Evolutionary conservation across 2,888 invertebrate species (phyloP), one percentile per base, ranked within the genome.

Genomic region (Crepidodera aurea): DNA sequence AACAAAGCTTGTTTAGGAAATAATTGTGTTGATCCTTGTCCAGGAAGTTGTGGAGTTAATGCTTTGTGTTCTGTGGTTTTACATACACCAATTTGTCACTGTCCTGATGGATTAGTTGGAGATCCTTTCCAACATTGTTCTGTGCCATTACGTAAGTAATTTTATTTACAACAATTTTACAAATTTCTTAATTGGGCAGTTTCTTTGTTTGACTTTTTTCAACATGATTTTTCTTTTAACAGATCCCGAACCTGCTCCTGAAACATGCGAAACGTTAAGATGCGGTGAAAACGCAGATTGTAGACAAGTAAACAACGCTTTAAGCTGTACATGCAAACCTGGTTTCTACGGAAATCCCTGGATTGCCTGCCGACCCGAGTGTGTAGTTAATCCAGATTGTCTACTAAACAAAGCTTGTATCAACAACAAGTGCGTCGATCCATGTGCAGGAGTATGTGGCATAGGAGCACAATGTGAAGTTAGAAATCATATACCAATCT

Each of bases 1-100:
- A 87, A 88, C 70, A 90, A 86, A 73, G 90, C 94, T 51, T 96
- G 95, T 77, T 83, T 90, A 18, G 92, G 92, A 78, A 92, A 92
- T 75, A 93, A 94, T 83, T 95, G 94, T 77, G 84, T 87, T 63
- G 89, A 93, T 82, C 93, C 94, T 16, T 94, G 94, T 75, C 87
- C 88, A 51, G 91, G 90, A 62, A 90, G 89, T 15, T 94, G 94
- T 78, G 94, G 94, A 5, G 81, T 89, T 18, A 90, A 89, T 74
- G 91, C 94, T 0, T 88, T 89, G 69, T 94, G 94, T 74, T 85
- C 86, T 62, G 92, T 93, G 19, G 84, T 88, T 40, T 93, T 94
- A 81, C 94, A 94, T 75, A 88, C 90, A 5, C 93, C 94, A 16
- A 87, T 90, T 44, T 94, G 94, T 77, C 84, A 88, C 65, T 94